Evolutionary conservation across 2,888 invertebrate genomes (phyloP).

Genomic region (Macrophya alboannulata): DNA sequence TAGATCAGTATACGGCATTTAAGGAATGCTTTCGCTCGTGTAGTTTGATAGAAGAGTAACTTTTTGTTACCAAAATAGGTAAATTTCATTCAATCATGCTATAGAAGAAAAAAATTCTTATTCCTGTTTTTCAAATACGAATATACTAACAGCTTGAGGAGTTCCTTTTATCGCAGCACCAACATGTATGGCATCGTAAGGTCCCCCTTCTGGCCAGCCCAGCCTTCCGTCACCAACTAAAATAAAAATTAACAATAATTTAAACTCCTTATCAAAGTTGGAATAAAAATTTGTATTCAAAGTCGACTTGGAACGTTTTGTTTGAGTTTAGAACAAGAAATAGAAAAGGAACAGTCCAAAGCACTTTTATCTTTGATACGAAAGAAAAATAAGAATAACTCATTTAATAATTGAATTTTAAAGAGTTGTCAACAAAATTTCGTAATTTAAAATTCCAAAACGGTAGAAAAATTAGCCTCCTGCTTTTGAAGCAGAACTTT

Average conservation of each 20-base stretch:
- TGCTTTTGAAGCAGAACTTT: neutral
- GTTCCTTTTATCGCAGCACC: slow-evolving; percentile 93
- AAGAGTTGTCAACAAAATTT: neutral
- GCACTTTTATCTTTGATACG: neutral
- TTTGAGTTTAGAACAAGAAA: neutral
- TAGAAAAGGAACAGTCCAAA: neutral
- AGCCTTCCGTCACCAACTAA: slow-evolving; percentile 94
- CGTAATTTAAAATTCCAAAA: too few species aligned
- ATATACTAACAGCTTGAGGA: slow-evolving; percentile 86
- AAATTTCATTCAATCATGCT: neutral
- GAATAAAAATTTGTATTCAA: too few species aligned
- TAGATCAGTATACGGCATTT: too few species aligned
- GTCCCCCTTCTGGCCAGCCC: slow-evolving; percentile 89
- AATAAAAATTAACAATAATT: slow-evolving; percentile 61
- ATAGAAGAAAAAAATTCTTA: neutral
- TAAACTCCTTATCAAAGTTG: neutral
- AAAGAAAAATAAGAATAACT: neutral
- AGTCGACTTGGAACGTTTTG: too few species aligned
- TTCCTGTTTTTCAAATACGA: neutral
- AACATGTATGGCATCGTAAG: slow-evolving; percentile 96
- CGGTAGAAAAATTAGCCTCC: too few species aligned
- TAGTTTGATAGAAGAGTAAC: neutral
- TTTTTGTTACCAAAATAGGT: neutral
- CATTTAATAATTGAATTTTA: neutral
- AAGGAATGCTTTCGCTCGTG: neutral